These are phyloP conservation scores for Eupithecia pulchellata DNA, from an alignment of 2,888 invertebrate genomes.

Conservation along the genomic window DNA sequence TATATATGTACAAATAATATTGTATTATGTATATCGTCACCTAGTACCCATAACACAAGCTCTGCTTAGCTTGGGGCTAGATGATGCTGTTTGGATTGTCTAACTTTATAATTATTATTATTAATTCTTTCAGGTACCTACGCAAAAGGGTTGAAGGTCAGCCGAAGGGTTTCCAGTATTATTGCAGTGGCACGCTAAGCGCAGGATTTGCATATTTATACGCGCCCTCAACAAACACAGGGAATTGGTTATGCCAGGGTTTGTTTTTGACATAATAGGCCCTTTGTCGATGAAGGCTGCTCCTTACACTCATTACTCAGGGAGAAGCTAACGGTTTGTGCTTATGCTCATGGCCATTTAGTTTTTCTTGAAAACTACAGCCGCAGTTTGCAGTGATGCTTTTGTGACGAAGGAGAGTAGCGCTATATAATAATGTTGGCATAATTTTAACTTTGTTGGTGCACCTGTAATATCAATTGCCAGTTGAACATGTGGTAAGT, in stretches of 20 bases:
- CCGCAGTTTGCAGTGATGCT: not conserved
- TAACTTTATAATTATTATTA: no score
- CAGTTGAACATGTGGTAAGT: no score
- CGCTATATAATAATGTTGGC: no score
- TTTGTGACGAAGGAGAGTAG: not conserved
- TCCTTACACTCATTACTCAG: conserved; percentile 39
- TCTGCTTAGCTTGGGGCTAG: no score
- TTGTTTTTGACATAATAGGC: conserved; percentile 81
- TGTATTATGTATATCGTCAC: no score
- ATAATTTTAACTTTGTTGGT: no score
- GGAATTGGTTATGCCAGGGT: conserved; percentile 69
- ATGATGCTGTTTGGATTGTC: no score
- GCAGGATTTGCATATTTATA: conserved; percentile 84
- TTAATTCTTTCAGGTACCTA: conserved; percentile 35
- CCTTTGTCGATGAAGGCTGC: conserved; percentile 69
- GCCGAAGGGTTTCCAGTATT: conserved; percentile 81
- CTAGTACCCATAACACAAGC: no score
- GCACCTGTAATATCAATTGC: no score
- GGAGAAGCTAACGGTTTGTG: not conserved
- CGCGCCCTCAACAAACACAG: conserved; percentile 79
- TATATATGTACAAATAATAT: no score
- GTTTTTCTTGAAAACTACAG: not conserved
- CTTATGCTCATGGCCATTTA: not conserved
- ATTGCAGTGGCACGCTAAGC: conserved; percentile 79
- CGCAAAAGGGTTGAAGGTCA: conserved; percentile 67